These are phyloP conservation scores for Leucophora obtusa DNA, from an alignment of 2,888 invertebrate species.

Conservation along the genomic window DNA sequence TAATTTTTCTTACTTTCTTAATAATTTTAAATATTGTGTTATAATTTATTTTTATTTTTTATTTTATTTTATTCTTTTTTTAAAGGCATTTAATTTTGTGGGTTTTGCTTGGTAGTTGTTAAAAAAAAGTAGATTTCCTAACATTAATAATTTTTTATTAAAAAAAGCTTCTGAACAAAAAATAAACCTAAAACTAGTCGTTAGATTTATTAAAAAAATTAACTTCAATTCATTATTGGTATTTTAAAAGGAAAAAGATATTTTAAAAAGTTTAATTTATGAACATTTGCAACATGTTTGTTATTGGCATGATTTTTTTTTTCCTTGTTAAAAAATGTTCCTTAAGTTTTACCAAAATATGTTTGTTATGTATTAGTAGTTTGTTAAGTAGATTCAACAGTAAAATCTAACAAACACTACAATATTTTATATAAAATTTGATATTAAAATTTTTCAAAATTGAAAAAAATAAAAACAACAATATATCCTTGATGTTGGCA, in stretches of 20 bases:
- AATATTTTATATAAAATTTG: neutral
- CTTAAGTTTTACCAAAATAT: neutral
- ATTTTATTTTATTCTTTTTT: slow-evolving; percentile 25
- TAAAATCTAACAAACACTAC: neutral
- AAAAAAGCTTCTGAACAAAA: slow-evolving; percentile 59
- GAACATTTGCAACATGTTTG: neutral
- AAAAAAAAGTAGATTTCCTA: slow-evolving; percentile 60
- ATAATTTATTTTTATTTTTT: slow-evolving; percentile 65
- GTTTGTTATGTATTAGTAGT: neutral
- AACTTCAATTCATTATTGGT: slow-evolving; percentile 5
- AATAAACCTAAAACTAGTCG: slow-evolving; percentile 45
- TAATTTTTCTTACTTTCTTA: slow-evolving; percentile 38
- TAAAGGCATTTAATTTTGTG: slow-evolving; percentile 63
- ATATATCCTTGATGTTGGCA: neutral
- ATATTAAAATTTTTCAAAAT: neutral
- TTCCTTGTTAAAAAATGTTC: slow-evolving; percentile 14
- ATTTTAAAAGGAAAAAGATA: slow-evolving; percentile 2
- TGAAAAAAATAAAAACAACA: slow-evolving; percentile 36
- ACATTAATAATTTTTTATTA: slow-evolving; percentile 50
- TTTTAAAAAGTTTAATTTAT: neutral
- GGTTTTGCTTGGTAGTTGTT: slow-evolving; percentile 71
- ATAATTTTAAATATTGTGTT: slow-evolving; percentile 64
- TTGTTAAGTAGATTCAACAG: slow-evolving; percentile 9
- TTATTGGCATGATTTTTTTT: slow-evolving; percentile 9
- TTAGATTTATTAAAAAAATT: slow-evolving; percentile 23